Percentiles rank a stretch among this genome's conserved stretches.
Conservation (phyloP, 1,140 invertebrate genomes). For the Nephila pilipes region DNA sequence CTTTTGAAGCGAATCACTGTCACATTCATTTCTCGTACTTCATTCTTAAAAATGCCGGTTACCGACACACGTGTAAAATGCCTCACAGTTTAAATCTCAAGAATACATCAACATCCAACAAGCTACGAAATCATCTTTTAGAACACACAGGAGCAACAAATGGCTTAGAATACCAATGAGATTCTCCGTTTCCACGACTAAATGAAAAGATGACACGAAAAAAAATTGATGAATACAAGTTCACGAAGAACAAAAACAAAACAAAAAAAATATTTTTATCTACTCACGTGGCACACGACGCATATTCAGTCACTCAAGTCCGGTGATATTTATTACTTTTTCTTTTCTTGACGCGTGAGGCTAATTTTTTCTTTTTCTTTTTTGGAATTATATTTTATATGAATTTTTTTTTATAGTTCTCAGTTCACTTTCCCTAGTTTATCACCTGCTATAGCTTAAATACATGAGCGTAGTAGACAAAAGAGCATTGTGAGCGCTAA, state of each 20-base stretch:
- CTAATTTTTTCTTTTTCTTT: neutral
- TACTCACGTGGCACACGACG: conserved; percentile 5
- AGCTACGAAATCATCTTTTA: neutral
- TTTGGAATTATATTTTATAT: neutral
- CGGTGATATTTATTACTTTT: neutral
- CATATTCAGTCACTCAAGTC: neutral
- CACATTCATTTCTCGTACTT: too few species aligned
- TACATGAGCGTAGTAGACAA: neutral
- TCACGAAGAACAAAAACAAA: neutral
- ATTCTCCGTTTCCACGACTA: neutral
- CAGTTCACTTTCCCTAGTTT: neutral
- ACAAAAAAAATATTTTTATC: neutral
- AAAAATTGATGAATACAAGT: conserved; percentile 6
- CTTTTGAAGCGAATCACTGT: too few species aligned
- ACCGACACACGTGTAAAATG: neutral
- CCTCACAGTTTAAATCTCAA: neutral
- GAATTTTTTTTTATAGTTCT: neutral
- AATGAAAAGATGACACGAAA: neutral
- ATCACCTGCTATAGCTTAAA: neutral
- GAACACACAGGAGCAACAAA: neutral
- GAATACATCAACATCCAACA: neutral
- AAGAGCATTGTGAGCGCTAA: neutral
- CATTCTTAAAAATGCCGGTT: too few species aligned
- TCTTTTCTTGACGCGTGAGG: neutral
- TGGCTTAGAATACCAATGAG: neutral